A percentile compares a stretch with the other conserved stretches of the same genome.
phyloP scores from a whole-genome alignment of 2,888 invertebrate species.

The Drosophila stalkeri region DNA sequence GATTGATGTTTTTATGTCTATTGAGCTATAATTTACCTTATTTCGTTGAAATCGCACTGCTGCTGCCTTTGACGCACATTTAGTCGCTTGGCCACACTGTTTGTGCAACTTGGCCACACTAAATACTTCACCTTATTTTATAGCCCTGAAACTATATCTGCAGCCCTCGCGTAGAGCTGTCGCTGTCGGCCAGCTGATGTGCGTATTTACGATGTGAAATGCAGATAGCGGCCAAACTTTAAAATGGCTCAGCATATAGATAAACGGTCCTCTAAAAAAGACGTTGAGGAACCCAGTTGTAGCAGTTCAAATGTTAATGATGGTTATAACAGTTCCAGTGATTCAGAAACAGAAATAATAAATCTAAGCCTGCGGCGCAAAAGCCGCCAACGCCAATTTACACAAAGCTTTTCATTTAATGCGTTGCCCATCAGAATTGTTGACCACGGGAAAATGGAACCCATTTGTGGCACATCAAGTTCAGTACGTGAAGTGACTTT shows the following conservation, averaged over 20 bases:
- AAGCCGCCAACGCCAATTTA: conserved; percentile 32
- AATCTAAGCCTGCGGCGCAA: conserved; percentile 50
- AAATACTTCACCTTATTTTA: neutral
- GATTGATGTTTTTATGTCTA: conserved; percentile 48
- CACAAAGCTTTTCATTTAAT: conserved; percentile 45
- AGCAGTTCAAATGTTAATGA: conserved; percentile 1
- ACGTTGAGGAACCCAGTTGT: neutral
- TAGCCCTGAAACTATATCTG: conserved; percentile 11
- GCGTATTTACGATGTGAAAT: conserved; percentile 14
- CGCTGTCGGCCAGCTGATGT: conserved; percentile 41
- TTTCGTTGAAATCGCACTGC: conserved; percentile 78
- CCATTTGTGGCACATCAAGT: conserved; percentile 21
- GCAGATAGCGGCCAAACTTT: conserved; percentile 4
- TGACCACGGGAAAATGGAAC: conserved; percentile 18
- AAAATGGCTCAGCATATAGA: conserved; percentile 45
- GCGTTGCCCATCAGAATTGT: conserved; percentile 53
- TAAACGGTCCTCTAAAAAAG: neutral
- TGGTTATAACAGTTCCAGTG: conserved; percentile 33
- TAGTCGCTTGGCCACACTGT: conserved; percentile 50
- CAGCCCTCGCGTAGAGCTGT: conserved; percentile 30
- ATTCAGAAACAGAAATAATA: conserved; percentile 44
- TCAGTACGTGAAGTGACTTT: conserved; percentile 55
- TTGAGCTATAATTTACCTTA: conserved; percentile 71
- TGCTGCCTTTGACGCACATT: conserved; percentile 49
- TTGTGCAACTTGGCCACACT: conserved; percentile 16